Evolutionary conservation across 2,797 vertebrate species (phyloP).

Genomic region (Tympanoctomys barrerae): DNA sequence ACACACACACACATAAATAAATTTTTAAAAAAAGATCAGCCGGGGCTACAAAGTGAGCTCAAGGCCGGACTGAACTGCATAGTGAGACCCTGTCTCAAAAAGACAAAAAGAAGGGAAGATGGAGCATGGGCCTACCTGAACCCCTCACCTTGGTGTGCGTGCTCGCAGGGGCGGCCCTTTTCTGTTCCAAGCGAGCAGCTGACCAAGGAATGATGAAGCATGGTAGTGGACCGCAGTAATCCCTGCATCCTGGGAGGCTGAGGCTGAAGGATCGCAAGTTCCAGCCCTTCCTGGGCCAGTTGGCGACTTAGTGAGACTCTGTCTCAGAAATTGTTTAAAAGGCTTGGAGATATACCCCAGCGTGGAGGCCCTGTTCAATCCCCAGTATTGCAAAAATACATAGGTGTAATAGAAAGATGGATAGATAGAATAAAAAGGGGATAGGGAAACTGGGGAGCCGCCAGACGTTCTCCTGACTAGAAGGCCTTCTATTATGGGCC

Average conservation of each 20-base stretch:
- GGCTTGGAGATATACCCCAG: background rate
- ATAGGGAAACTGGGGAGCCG: background rate
- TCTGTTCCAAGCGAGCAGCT: background rate
- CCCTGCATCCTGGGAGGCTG: background rate
- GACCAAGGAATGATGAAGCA: background rate
- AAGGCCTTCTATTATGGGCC: background rate
- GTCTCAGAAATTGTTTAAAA: background rate
- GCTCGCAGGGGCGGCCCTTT: background rate
- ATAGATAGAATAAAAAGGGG: background rate
- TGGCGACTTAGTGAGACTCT: background rate
- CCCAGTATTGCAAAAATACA: background rate
- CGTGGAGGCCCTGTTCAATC: background rate
- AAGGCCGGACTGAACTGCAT: too few relatives aligned
- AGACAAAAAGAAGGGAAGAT: background rate
- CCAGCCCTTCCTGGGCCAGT: background rate
- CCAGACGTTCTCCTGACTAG: background rate
- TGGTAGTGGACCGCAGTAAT: background rate
- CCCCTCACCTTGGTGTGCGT: background rate
- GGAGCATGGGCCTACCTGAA: background rate
- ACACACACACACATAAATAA: too few relatives aligned
- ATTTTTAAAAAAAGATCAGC: too few relatives aligned
- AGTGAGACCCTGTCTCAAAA: background rate
- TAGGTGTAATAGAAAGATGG: background rate
- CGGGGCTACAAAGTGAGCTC: too few relatives aligned
- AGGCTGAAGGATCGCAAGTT: background rate